Conservation (phyloP, 2,888 invertebrate species). For the Sarcophaga caerulescens region DNA sequence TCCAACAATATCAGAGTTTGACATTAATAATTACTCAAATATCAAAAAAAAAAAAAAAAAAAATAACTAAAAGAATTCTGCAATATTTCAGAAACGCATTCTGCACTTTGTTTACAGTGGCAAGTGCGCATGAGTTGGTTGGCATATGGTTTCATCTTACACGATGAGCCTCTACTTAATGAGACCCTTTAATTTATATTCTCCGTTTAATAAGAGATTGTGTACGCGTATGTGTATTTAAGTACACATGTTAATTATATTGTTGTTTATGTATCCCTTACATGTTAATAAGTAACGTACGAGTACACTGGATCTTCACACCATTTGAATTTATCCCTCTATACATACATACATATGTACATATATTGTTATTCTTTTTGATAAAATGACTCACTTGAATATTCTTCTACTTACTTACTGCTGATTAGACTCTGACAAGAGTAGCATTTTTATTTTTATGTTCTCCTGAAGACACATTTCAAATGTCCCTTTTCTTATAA, state of each 20-base stretch:
- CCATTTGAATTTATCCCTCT: constrained; percentile 44
- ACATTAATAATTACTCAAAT: background rate
- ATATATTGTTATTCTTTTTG: constrained; percentile 33
- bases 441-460: background rate
- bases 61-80: background rate
- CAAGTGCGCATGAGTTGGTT: background rate
- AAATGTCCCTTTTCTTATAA: constrained; percentile 7
- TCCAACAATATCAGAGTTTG: background rate
- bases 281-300: background rate
- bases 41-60: no score
- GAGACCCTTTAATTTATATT: background rate
- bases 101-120: background rate
- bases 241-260: constrained; percentile 53
- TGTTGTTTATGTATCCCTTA: constrained; percentile 43
- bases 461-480: constrained; percentile 5
- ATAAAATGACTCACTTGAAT: constrained; percentile 30
- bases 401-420: background rate
- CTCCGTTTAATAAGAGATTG: background rate
- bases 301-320: constrained; percentile 44
- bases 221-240: background rate
- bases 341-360: background rate
- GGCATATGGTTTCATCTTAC: background rate
- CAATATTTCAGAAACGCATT: background rate
- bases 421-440: background rate
- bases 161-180: background rate